Evolutionary conservation across 2,113 vertebrate genomes (phyloP), one percentile per base, ranked within the genome.

Genomic region (Petroica traversi): DNA sequence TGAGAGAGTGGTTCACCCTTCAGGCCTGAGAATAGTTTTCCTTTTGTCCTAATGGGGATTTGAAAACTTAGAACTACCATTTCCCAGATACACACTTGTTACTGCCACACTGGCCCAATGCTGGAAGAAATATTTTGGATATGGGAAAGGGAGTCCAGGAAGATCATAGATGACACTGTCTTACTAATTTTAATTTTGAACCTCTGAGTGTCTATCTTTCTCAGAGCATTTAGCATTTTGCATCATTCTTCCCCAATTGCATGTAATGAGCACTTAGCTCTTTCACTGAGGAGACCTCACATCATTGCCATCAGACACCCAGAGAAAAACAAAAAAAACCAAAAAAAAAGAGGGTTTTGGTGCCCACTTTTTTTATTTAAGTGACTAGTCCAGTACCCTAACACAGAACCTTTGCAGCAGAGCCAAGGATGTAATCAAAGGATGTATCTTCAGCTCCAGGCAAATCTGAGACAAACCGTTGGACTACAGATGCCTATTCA

Each of bases 401-500:
- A 52, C n/a, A 34, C 23, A 76, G 62, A 68, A 82, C 87, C 79
- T 95, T 91, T 76, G 87, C 80, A 80, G 62, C 58, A 89, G 77
- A 66, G 49, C 46, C 46, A 85, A 34, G 54, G 74, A 73, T 61
- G 75, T 81, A 96, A 91, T 89, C 71, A 92, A 93, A 93, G 88
- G 82, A 66, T 80, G 51, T 72, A 69, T 90, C 82, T 72, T 88
- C 67, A 88, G 90, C 94, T 94, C 46, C 58, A 90, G 92, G 88
- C 90, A 79, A 80, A 73, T 85, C 66, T 57, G 67, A 94, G 80
- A 89, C 77, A 92, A 93, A 92, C 78, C 80, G 85, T 94, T 24
- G 38, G 82, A 55, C 91, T 90, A 51, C 88, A 90, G 85, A 86
- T 88, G 78, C 85, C 88, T 92, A 66, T 90, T 94, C 94, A 90